Conservation (phyloP, 2,113 vertebrate species). For the Sturnira hondurensis region DNA sequence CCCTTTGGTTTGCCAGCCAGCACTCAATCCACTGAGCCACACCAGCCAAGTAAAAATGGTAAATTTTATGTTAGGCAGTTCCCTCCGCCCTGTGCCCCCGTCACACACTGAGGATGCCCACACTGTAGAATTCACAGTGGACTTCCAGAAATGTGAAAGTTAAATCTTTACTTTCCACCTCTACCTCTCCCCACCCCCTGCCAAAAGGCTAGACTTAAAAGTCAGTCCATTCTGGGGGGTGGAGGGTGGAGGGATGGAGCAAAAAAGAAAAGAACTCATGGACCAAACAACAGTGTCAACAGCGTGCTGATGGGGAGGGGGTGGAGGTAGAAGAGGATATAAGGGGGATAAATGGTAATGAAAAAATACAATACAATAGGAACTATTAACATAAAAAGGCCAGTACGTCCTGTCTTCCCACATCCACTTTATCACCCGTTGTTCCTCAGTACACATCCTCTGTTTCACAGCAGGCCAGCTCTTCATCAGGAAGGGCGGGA, state of each 20-base stretch:
- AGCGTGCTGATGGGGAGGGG: no score
- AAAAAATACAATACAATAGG: no score
- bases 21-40: no score
- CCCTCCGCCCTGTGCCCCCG: not conserved
- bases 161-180: not conserved
- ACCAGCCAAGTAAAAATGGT: not conserved
- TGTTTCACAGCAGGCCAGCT: not conserved
- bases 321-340: no score
- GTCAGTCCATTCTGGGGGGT: no score
- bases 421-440: not conserved
- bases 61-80: not conserved
- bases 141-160: not conserved
- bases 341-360: no score
- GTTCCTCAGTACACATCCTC: not conserved
- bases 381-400: no score
- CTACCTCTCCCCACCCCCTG: not conserved
- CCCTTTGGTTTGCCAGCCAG: no score
- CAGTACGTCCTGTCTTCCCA: not conserved
- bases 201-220: not conserved
- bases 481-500: not conserved
- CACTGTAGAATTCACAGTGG: not conserved
- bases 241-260: no score
- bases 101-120: not conserved
- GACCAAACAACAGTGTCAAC: no score
- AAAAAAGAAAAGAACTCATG: no score